phyloP scores from a whole-genome alignment of 2,888 invertebrate genomes.

The Parnassius apollo region DNA sequence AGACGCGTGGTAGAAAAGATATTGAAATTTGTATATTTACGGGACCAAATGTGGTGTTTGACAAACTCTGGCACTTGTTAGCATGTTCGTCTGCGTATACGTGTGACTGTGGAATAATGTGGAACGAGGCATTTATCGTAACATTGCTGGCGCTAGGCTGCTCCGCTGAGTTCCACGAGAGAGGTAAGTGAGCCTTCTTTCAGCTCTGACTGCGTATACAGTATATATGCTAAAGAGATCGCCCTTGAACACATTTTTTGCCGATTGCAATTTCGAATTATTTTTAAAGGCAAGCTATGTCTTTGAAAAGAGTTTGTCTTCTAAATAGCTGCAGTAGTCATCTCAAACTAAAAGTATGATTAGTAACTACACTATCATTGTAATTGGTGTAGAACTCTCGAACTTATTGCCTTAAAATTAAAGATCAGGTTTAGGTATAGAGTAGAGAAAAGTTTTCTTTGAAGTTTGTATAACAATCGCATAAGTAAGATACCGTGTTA shows the following conservation, averaged over 20 bases:
- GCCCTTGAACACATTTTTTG: background rate
- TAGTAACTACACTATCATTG: background rate
- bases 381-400: background rate
- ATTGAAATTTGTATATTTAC: slow-evolving; percentile 27
- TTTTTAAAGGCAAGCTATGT: background rate
- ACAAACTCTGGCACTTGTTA: slow-evolving; percentile 47
- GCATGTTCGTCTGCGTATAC: slow-evolving; percentile 50
- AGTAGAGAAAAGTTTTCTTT: background rate
- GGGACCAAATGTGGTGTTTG: slow-evolving; percentile 40
- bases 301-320: background rate
- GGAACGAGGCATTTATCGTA: slow-evolving; percentile 49
- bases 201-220: slow-evolving; percentile 30
- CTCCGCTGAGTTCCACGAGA: slow-evolving; percentile 63
- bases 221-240: slow-evolving; percentile 22
- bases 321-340: background rate
- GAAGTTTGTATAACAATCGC: slow-evolving; percentile 13
- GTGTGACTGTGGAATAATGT: slow-evolving; percentile 62
- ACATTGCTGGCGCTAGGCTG: slow-evolving; percentile 41
- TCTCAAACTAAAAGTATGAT: background rate
- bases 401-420: slow-evolving; percentile 10
- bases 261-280: background rate
- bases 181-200: slow-evolving; percentile 53
- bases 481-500: slow-evolving; percentile 3
- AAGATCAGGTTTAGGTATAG: slow-evolving; percentile 11
- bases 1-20: slow-evolving; percentile 47